Evolutionary conservation across 1,140 invertebrate genomes (phyloP), one percentile per base, ranked within the genome.

Genomic region (Druon quercuslanigerum): DNA sequence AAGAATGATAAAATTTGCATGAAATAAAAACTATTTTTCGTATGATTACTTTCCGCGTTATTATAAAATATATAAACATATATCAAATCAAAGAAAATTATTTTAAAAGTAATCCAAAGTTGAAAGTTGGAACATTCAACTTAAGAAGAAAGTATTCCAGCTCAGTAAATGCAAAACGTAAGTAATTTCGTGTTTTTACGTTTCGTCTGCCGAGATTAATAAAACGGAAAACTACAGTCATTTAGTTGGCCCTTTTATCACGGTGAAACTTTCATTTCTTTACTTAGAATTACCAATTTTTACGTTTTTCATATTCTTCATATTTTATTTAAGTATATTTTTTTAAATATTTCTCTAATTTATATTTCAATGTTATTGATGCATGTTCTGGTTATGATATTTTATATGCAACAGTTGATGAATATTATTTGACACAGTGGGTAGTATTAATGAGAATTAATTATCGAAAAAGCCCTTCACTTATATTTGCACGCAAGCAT

Each of bases 141-240:
- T 33, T 33, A 54, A 16, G 19, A 54, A 54, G n/a, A 2, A 54
- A n/a, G 17, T 56, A 4, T 5, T 57, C 56, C 11, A 9, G 33
- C 2, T 7, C 19, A 7, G 12, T 56, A 56, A 56, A 9, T 56
- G 54, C 7, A 56, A 56, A 56, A 56, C 17, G 19, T 20, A 13
- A 25, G 19, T 57, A 57, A 57, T 57, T 76, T 72, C 75, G 50
- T 71, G 77, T 86, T 87, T 33, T 87, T 87, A 57, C 19, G 19
- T 9, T 87, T 82, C 76, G 75, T 60, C 81, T 79, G 73, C 71
- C 25, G 82, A 86, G 86, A 89, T 90, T 90, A 90, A 90, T 90
- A 90, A 89, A 89, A 90, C 81, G 81, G 72, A 87, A 87, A 86
- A 88, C 90, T 88, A 87, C 84, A 87, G 73, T 79, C 87, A 84